Base-by-base conservation (phyloP, 1,140 invertebrate species). In the Battus philenor region DNA sequence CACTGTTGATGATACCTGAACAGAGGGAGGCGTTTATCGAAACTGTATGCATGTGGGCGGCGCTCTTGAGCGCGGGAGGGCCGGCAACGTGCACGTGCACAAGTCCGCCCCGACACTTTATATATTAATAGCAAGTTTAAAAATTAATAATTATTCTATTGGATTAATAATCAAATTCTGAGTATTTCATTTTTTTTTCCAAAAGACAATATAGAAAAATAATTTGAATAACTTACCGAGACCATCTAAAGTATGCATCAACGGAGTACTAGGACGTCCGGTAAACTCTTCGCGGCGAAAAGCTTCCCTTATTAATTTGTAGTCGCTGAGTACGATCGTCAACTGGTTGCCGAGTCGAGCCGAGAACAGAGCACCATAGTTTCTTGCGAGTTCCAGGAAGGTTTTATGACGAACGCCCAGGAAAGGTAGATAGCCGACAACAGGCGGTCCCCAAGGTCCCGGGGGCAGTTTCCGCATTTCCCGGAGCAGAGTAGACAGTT, bases 1-100 rank as follows among this genome's bases (percentile, higher is more conserved):
- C 94, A 44, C 93, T 93, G 76, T 97, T 97, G 57, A 98, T 91
- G 49, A 98, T 92, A 61, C 97, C 97, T 97, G 87, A 13, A 89
- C 84, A 68, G 39, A 86, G 52, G 71, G 65, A 76, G 70, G 64
- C 55, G 62, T 58, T 68, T 47, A 69, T 57, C 27, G 49, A 54
- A 47, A 53, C 34, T 56, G 36, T 51, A 50, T 44, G 51, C 50
- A 47, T 62, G 62, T 67, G 68, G 65, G 72, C 65, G 68, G 68
- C 47, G 47, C 59, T 39, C 41, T 44, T 30, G 18, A 20, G 20
- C 36, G 45, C 47, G 44, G 43, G 41, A 50, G 65, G 69, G 47
- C 64, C 70, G 70, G 68, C 68, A 69, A 47, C 16, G 39, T 43
- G 30, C 36, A 49, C 33, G 36, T 52, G 44, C 46, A 34, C 43